Conservation (phyloP, 2,797 vertebrate species). For the Fringilla coelebs region DNA sequence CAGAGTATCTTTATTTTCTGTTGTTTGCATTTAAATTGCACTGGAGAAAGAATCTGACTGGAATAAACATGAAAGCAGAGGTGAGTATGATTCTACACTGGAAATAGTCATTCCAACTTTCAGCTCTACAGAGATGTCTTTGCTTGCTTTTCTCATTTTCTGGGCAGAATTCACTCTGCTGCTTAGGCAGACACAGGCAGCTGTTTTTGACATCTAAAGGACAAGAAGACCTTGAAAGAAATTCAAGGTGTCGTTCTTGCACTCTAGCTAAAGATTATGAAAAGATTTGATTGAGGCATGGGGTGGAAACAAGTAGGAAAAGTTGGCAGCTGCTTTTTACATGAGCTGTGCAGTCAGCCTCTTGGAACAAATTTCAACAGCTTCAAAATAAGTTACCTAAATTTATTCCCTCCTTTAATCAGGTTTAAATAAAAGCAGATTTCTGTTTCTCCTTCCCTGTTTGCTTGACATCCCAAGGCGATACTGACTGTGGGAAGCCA, state of each 20-base stretch:
- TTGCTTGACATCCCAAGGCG: background rate
- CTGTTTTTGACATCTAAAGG: background rate
- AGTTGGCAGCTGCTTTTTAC: background rate
- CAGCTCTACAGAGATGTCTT: background rate
- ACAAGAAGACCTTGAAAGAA: background rate
- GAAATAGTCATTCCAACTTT: background rate
- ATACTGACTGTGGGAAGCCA: slow-evolving; percentile 35
- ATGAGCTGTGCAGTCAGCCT: background rate
- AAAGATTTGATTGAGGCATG: background rate
- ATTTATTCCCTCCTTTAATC: slow-evolving; percentile 36
- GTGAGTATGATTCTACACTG: background rate
- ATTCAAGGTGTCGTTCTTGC: background rate
- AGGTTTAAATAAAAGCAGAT: slow-evolving; percentile 63
- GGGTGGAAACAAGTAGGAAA: background rate
- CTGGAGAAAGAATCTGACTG: background rate
- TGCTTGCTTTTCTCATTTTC: background rate
- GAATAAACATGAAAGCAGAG: background rate
- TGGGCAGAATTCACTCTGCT: background rate
- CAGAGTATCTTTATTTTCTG: background rate
- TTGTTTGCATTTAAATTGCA: background rate
- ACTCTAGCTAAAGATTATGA: background rate
- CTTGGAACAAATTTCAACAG: slow-evolving; percentile 29
- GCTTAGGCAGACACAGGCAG: background rate
- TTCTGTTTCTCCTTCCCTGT: background rate
- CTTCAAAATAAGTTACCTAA: slow-evolving; percentile 31